These are phyloP conservation scores for Nasonia giraulti DNA, from an alignment of 1,140 invertebrate species.

Conservation along the genomic window DNA sequence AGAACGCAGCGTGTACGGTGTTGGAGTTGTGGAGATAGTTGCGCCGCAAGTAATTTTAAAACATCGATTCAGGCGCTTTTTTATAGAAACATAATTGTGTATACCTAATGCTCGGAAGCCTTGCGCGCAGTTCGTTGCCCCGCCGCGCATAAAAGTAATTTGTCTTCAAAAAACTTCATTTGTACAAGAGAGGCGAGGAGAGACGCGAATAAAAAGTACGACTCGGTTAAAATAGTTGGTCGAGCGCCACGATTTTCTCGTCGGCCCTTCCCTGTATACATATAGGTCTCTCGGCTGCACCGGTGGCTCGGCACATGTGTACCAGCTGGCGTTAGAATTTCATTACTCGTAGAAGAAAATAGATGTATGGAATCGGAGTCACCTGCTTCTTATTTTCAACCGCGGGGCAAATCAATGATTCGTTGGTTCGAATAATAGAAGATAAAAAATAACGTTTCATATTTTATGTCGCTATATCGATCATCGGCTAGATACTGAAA, in stretches of 20 bases:
- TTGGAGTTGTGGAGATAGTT: not conserved
- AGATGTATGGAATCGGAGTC: slow-evolving; percentile 6
- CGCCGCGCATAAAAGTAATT: no score
- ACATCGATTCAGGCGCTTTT: slow-evolving; percentile 1
- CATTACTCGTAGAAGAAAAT: slow-evolving; percentile 30
- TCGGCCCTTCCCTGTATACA: not conserved
- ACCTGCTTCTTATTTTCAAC: slow-evolving; percentile 13
- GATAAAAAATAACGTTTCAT: no score
- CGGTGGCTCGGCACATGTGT: not conserved
- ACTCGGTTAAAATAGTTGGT: not conserved
- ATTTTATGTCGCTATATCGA: no score
- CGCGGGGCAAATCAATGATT: no score
- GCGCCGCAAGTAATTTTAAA: not conserved
- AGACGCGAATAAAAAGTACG: not conserved
- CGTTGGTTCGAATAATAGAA: no score
- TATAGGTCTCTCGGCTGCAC: no score
- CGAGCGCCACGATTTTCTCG: not conserved
- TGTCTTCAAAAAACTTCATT: no score
- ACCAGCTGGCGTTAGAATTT: slow-evolving; percentile 36
- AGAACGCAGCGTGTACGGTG: no score
- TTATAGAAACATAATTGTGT: slow-evolving; percentile 11
- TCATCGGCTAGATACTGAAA: no score
- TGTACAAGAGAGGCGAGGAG: no score
- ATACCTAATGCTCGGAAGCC: no score
- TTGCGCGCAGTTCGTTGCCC: no score